Percentiles rank a stretch among this genome's conserved stretches.
Conservation (phyloP, 2,113 vertebrate species). For the Pyrgilauda ruficollis region DNA sequence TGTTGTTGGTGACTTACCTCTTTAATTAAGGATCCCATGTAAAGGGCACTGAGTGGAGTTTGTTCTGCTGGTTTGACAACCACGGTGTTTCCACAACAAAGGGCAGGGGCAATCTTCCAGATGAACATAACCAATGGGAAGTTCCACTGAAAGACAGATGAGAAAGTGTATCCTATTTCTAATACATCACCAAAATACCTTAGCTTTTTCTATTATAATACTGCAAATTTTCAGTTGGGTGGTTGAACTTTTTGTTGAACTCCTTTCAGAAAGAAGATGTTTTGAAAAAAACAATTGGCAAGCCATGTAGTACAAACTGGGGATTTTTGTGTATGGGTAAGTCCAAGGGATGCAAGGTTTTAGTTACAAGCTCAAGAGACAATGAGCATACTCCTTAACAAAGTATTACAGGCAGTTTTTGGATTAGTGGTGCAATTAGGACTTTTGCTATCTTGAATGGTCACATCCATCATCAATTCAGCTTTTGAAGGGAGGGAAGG, state of each 20-base stretch:
- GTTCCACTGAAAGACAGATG: conserved; percentile 81
- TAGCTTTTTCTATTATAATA: neutral
- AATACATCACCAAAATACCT: neutral
- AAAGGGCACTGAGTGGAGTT: conserved; percentile 85
- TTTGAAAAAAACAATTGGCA: neutral
- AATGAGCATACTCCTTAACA: neutral
- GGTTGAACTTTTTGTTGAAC: neutral
- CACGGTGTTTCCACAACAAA: conserved; percentile 87
- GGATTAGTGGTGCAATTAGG: neutral
- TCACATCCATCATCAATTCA: neutral
- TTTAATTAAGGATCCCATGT: conserved; percentile 87
- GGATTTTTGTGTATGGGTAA: neutral
- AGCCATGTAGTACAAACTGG: neutral
- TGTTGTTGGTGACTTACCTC: conserved; percentile 76
- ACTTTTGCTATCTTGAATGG: neutral
- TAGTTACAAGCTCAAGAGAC: neutral
- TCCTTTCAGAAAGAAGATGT: neutral
- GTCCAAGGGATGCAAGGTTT: neutral
- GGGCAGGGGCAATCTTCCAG: conserved; percentile 88
- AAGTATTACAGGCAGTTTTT: neutral
- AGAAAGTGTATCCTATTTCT: conserved; percentile 20
- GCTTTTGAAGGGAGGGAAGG: neutral
- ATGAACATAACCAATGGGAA: conserved; percentile 86
- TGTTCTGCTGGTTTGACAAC: conserved; percentile 88
- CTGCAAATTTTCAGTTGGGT: neutral